Conservation (phyloP, 2,797 vertebrate species). For the Oophaga sylvatica region DNA sequence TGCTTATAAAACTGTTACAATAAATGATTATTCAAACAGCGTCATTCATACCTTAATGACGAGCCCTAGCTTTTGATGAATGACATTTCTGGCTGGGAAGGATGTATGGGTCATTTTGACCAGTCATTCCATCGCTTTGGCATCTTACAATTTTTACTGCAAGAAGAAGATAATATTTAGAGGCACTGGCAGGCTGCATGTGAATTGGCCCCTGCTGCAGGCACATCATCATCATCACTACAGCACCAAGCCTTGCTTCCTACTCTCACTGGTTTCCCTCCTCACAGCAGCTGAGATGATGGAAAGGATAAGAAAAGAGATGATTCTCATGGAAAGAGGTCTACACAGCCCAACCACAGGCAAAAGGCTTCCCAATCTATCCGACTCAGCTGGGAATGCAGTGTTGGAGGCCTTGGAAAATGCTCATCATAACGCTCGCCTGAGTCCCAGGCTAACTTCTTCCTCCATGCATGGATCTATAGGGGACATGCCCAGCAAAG, state of each 20-base stretch:
- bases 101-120: constrained; percentile 95
- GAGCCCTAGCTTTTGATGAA: constrained; percentile 96
- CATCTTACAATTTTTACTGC: constrained; percentile 85
- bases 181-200: constrained; percentile 88
- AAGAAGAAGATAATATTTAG: constrained; percentile 83
- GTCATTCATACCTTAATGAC: constrained; percentile 98
- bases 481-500: constrained; percentile 90
- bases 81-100: constrained; percentile 92
- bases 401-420: constrained; percentile 99
- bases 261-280: constrained; percentile 10
- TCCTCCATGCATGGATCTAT: constrained; percentile 90
- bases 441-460: constrained; percentile 94
- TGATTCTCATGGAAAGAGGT: constrained; percentile 99
- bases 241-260: constrained; percentile 79
- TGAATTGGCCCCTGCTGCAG: constrained; percentile 91
- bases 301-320: constrained; percentile 99
- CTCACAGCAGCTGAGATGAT: constrained; percentile 89
- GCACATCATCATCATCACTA: constrained; percentile 86
- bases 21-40: constrained; percentile 99
- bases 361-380: constrained; percentile 89
- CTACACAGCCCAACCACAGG: constrained; percentile 93
- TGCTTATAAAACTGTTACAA: constrained; percentile 99
- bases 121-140: constrained; percentile 90
- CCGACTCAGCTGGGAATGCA: constrained; percentile 91
- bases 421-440: constrained; percentile 93